A percentile compares a stretch with the other conserved stretches of the same genome.
These are phyloP conservation scores for Chiroxiphia lanceolata DNA, from an alignment of 2,797 vertebrate genomes.

Conservation along the genomic window DNA sequence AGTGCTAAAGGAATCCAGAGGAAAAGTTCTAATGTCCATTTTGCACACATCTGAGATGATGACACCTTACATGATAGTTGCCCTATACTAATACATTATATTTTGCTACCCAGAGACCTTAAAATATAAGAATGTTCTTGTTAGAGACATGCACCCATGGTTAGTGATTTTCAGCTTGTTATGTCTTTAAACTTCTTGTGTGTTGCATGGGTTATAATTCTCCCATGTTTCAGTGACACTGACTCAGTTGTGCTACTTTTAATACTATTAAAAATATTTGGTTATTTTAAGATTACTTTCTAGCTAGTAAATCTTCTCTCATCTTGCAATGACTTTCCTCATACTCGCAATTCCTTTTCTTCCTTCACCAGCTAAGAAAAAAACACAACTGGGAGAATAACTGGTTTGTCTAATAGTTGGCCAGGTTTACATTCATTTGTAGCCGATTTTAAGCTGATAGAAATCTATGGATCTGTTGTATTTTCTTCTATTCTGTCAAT, in stretches of 20 bases:
- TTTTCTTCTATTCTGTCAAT: background rate
- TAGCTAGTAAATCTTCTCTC: background rate
- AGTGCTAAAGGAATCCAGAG: background rate
- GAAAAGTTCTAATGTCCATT: background rate
- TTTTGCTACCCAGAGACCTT: background rate
- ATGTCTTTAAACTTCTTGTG: background rate
- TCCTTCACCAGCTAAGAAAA: background rate
- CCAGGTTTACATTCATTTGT: background rate
- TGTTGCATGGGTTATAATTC: background rate
- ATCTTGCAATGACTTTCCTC: background rate
- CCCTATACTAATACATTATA: background rate
- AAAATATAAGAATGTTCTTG: background rate
- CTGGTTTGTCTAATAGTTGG: background rate
- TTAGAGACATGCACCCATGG: background rate
- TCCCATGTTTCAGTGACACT: background rate
- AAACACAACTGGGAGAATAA: background rate
- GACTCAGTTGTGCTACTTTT: background rate
- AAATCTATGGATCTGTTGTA: background rate
- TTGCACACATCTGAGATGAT: background rate
- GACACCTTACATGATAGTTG: background rate
- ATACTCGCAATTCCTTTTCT: background rate
- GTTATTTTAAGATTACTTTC: background rate
- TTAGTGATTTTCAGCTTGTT: background rate
- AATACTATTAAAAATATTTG: background rate
- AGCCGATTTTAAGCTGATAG: background rate